Evolutionary conservation across 30 jellyfish, hydroid and myxozoan genomes (phyloP).

Genomic region (Cassiopea andromeda): DNA sequence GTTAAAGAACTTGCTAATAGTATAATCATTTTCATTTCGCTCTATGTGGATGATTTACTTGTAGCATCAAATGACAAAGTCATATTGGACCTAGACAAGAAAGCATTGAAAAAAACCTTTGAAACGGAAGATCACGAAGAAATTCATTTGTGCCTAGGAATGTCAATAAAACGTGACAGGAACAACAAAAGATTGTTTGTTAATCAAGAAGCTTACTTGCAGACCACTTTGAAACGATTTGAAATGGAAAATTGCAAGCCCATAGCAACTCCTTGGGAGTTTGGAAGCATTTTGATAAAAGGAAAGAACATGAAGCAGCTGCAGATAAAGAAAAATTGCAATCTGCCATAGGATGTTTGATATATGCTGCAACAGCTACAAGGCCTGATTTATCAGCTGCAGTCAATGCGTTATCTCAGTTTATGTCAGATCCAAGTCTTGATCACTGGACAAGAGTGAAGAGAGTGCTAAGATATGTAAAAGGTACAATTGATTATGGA

Average conservation of each 20-base stretch:
- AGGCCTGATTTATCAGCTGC: conserved; percentile 48
- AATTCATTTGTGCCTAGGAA: conserved; percentile 4
- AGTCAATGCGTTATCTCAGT: not conserved
- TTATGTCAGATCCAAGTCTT: conserved; percentile 32
- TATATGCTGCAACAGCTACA: conserved; percentile 31
- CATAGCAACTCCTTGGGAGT: conserved; percentile 49
- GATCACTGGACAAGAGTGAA: conserved; percentile 34
- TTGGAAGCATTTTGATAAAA: not conserved
- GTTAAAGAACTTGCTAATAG: conserved; percentile 1
- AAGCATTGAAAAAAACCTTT: not conserved
- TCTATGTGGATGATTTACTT: conserved; percentile 30
- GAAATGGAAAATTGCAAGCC: conserved; percentile 41
- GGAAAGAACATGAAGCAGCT: not conserved
- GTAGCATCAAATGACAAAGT: conserved; percentile 3
- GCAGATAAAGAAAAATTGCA: not conserved
- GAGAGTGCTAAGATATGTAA: no score
- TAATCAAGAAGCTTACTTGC: conserved; percentile 12
- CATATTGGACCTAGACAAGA: not conserved
- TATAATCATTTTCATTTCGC: not conserved
- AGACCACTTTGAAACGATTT: conserved; percentile 7
- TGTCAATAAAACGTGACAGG: conserved; percentile 27
- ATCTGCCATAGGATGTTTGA: not conserved
- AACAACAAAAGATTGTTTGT: not conserved
- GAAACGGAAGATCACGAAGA: conserved; percentile 32
- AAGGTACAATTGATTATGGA: not conserved